These are phyloP conservation scores for Zalophus californianus DNA, from an alignment of 2,797 vertebrate genomes.

Conservation along the genomic window DNA sequence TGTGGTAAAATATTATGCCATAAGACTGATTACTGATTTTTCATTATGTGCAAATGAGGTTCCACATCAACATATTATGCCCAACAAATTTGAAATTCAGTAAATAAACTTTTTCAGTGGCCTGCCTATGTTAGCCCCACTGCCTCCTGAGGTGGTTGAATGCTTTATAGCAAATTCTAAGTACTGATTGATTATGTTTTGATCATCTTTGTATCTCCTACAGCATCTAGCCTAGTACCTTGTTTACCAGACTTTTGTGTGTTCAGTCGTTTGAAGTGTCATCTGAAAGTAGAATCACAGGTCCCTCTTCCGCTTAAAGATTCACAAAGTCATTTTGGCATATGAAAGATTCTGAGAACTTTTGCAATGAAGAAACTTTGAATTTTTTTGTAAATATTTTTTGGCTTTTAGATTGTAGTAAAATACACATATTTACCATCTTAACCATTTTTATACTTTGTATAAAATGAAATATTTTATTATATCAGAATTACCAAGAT, in stretches of 20 bases:
- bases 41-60: not conserved
- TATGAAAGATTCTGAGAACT: not conserved
- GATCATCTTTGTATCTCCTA: not conserved
- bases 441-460: not conserved
- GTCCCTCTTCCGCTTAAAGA: not conserved
- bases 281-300: not conserved
- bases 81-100: not conserved
- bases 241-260: not conserved
- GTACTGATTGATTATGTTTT: not conserved
- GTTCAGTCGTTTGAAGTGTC: not conserved
- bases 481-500: not conserved
- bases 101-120: not conserved
- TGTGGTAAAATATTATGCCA: not conserved
- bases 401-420: not conserved
- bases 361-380: not conserved
- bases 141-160: not conserved
- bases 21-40: not conserved
- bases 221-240: not conserved
- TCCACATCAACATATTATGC: not conserved
- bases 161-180: not conserved
- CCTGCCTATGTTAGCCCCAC: not conserved
- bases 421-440: not conserved
- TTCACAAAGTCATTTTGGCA: not conserved
- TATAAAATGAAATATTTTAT: slow-evolving; percentile 38
- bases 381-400: not conserved